Evolutionary conservation across 1,140 invertebrate species (phyloP), one percentile per base, ranked within the genome.

Genomic region (Drosophila suzukii): DNA sequence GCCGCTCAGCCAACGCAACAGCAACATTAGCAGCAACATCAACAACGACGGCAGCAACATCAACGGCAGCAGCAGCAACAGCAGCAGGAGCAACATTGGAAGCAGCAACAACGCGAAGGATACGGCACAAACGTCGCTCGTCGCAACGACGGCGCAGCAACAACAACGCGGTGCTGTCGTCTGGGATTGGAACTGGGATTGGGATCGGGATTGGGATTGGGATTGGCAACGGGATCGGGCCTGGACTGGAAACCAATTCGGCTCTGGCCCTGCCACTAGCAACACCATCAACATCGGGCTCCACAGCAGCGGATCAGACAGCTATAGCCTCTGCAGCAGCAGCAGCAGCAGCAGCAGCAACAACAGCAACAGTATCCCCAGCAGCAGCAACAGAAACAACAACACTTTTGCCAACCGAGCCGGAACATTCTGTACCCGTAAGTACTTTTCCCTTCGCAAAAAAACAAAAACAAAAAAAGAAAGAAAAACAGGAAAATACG

Each of bases 401-500:
- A 80, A 85, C 74, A 81, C 85, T 91, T 92, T 91, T 92, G 76
- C 75, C 90, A 81, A 88, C 75, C 73, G 89, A 92, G 91, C 91
- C 91, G 91, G 91, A 92, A 92, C 83, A 92, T 90, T 84, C 89
- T 91, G 91, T 92, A 92, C 91, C 91, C 91, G 91, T 92, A 92
- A 92, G 91, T 92, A 84, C 43, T 58, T 51, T 54, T 46, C 53
- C 61, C 36, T 62, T 50, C 60, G 20, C 30, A 6, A 32, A 38
- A 49, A 38, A 27, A 55, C 12, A 32, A 3, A 47, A 1, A 44
- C 3, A 20, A 1, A 58, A 46, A 27, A 8, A 1, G 41, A 39
- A 34, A 44, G 50, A 39, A 67, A 53, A 55, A n/a, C 17, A 41
- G 6, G 30, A 50, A 58, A 58, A 43, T 50, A 47, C 27, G 36